These are phyloP conservation scores for Thera britannica DNA, from an alignment of 2,888 invertebrate genomes.

Conservation along the genomic window DNA sequence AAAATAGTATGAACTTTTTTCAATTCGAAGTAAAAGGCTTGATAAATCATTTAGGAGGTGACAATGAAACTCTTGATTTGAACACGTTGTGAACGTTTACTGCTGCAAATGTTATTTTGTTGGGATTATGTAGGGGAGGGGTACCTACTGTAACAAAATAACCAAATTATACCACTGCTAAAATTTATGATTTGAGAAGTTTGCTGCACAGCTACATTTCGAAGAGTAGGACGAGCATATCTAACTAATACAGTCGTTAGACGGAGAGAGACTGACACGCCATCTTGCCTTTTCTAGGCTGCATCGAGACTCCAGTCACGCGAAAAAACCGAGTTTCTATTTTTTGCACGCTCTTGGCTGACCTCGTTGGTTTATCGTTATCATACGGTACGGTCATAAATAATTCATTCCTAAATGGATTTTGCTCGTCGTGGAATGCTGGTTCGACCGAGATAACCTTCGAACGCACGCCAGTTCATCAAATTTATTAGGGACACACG, in stretches of 20 bases:
- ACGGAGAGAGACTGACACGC: constrained; percentile 68
- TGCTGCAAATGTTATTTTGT: too few relatives aligned
- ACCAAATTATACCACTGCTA: too few relatives aligned
- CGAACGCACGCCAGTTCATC: constrained; percentile 53
- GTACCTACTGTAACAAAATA: too few relatives aligned
- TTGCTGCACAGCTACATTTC: constrained; percentile 28
- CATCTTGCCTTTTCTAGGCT: constrained; percentile 76
- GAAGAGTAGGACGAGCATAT: constrained; percentile 51
- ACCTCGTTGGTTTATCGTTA: constrained; percentile 83
- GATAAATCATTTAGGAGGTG: too few relatives aligned
- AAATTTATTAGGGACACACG: constrained; percentile 57
- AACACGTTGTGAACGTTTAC: too few relatives aligned
- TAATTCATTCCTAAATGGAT: constrained; percentile 66
- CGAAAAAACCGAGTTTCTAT: constrained; percentile 78
- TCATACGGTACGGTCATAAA: constrained; percentile 67
- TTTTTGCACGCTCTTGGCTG: constrained; percentile 76
- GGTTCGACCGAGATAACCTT: constrained; percentile 69
- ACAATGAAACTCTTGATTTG: too few relatives aligned
- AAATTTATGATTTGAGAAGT: too few relatives aligned
- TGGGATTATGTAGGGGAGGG: too few relatives aligned
- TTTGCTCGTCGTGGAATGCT: constrained; percentile 67
- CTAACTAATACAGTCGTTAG: constrained; percentile 47
- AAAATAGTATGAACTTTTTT: too few relatives aligned
- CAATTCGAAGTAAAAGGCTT: too few relatives aligned
- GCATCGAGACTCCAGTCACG: constrained; percentile 77